Conservation (phyloP, 2,888 invertebrate genomes). For the Arge pagana region DNA sequence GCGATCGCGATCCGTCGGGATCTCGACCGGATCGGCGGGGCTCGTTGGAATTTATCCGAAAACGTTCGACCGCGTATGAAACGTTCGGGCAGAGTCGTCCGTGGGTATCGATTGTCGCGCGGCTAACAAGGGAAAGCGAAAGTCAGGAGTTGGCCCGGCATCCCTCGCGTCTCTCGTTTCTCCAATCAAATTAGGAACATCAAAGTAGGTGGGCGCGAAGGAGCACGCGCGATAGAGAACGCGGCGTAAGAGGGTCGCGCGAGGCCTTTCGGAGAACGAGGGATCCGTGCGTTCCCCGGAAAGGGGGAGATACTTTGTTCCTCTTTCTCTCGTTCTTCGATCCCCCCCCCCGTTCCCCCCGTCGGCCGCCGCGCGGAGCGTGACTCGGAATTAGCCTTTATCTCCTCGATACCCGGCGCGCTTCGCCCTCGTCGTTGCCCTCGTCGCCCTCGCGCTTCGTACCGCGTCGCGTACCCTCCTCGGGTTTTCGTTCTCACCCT, state of each 20-base stretch:
- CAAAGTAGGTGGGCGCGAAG: conserved; percentile 52
- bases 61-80: too few relatives aligned
- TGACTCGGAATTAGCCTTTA: conserved; percentile 54
- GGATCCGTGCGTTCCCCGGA: conserved; percentile 16
- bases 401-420: conserved; percentile 51
- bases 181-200: conserved; percentile 59
- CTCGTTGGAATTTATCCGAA: too few relatives aligned
- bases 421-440: conserved; percentile 9
- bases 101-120: neutral
- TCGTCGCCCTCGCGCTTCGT: conserved; percentile 25
- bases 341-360: neutral
- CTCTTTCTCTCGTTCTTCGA: conserved; percentile 12
- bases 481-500: conserved; percentile 20
- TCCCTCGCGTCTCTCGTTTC: conserved; percentile 37
- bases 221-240: conserved; percentile 38
- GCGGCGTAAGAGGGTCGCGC: too few relatives aligned
- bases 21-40: too few relatives aligned
- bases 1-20: too few relatives aligned
- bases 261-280: too few relatives aligned
- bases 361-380: too few relatives aligned
- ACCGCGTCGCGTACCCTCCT: conserved; percentile 32
- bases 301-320: conserved; percentile 17
- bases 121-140: neutral
- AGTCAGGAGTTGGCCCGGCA: neutral
- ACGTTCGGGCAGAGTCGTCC: too few relatives aligned